Evolutionary conservation across 1,140 invertebrate genomes (phyloP).

Genomic region (Pseudachorutes palmiensis): DNA sequence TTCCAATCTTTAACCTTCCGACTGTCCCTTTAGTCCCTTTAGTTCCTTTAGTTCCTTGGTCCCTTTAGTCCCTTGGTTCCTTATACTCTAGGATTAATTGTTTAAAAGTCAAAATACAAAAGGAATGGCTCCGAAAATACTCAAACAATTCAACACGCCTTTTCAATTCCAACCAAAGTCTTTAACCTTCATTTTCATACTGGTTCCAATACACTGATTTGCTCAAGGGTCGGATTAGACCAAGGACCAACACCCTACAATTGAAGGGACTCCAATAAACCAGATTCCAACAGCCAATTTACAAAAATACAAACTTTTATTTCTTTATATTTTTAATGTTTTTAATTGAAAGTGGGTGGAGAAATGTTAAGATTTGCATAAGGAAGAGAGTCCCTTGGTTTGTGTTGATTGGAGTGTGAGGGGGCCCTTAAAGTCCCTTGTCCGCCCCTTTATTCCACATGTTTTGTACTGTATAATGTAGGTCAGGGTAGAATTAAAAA

Average conservation of each 20-base stretch:
- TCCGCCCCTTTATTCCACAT: slow-evolving; percentile 34
- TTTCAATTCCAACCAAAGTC: neutral
- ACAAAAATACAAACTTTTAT: no score
- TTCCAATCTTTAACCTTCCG: neutral
- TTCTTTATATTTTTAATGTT: no score
- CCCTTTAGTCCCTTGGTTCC: neutral
- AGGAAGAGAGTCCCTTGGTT: neutral
- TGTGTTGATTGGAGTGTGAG: neutral
- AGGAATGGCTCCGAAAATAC: neutral
- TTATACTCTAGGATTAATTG: slow-evolving; percentile 12
- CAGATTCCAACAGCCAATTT: no score
- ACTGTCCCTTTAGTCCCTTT: neutral
- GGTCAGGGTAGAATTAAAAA: slow-evolving; percentile 35
- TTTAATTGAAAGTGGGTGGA: no score
- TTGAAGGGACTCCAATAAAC: neutral
- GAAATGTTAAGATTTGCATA: no score
- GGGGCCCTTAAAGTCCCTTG: slow-evolving; percentile 3
- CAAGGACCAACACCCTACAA: neutral
- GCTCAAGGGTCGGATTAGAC: neutral
- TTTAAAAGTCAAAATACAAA: slow-evolving; percentile 9
- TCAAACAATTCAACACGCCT: slow-evolving; percentile 5
- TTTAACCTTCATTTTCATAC: neutral
- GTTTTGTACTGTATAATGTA: slow-evolving; percentile 34
- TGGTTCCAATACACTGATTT: neutral
- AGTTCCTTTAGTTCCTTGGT: no score